Base-by-base conservation (phyloP, 2,797 vertebrate genomes). In the Leucoraja ocellata region DNA sequence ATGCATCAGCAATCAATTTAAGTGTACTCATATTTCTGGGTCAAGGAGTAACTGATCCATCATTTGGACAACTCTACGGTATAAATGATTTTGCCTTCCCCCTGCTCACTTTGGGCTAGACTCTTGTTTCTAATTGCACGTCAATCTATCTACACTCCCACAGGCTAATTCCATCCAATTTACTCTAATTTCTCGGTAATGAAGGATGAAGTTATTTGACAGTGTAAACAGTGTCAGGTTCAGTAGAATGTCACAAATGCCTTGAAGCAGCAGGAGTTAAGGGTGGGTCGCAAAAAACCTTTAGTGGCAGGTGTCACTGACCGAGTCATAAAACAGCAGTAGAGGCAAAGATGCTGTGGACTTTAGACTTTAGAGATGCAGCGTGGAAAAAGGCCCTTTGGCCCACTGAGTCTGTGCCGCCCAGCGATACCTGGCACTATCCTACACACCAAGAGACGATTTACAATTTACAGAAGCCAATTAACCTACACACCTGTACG, bases 121-220 rank as follows among this genome's bases (percentile, higher is more conserved):
- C 61, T 68, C 84, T 36, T 36, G 84, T 88, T 88, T 16, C 63
- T 88, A 88, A 88, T 68, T 88, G 61, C 32, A 36, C 63, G n/a
- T 88, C n/a, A 68, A n/a, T 88, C 84, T 88, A 36, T 88, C 84
- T 68, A 36, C n/a, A 88, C 63, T 88, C n/a, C 84, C 84, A 88
- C 14, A 68, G 84, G 84, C 84, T 68, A 68, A 65, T 88, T 88
- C 84, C 84, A 88, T 36, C 84, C 84, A 88, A 88, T 88, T 88
- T 88, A 88, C n/a, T 88, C 84, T 63, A 88, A 88, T 88, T 88
- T 88, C 83, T 63, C 28, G 54, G n/a, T 86, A 86, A 86, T 86
- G 83, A 88, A 68, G 84, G 84, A 32, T 88, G 84, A 88, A 88
- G n/a, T 65, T 88, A 88, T 65, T 88, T 88, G 84, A 36, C 63